Conservation (phyloP, 1,140 invertebrate genomes). For the Polyergus mexicanus region DNA sequence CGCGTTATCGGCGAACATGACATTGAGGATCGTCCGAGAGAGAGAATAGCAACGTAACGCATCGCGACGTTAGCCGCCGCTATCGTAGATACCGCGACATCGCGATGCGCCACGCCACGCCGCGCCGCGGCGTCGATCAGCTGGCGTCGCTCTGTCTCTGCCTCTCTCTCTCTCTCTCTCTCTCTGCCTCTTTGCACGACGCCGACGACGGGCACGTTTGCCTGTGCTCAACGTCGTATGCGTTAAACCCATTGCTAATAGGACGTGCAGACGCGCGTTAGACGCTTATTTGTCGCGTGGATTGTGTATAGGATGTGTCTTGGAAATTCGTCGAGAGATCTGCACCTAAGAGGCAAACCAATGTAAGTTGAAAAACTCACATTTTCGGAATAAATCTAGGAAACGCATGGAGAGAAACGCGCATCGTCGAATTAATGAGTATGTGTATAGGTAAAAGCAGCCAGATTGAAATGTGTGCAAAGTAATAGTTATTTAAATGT, state of each 20-base stretch:
- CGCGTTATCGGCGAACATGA: conserved; percentile 67
- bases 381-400: background rate
- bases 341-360: background rate
- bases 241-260: conserved; percentile 29
- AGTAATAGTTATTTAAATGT: background rate
- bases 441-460: background rate
- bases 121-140: conserved; percentile 56
- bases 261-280: conserved; percentile 47
- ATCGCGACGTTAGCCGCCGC: conserved; percentile 21
- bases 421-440: background rate
- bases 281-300: conserved; percentile 23
- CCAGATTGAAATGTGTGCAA: background rate
- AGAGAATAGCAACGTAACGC: conserved; percentile 50
- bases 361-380: conserved; percentile 8
- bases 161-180: conserved; percentile 17
- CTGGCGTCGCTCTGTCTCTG: conserved; percentile 47
- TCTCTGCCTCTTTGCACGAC: background rate
- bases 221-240: conserved; percentile 35
- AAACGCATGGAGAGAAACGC: background rate
- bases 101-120: conserved; percentile 56
- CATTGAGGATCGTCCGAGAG: conserved; percentile 54
- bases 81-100: conserved; percentile 58
- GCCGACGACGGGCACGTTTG: conserved; percentile 51
- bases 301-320: conserved; percentile 5
- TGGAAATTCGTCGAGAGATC: background rate